Percentiles rank a stretch among this genome's conserved stretches.
Conservation (phyloP, 1,140 invertebrate species). For the Octopus bimaculoides region DNA sequence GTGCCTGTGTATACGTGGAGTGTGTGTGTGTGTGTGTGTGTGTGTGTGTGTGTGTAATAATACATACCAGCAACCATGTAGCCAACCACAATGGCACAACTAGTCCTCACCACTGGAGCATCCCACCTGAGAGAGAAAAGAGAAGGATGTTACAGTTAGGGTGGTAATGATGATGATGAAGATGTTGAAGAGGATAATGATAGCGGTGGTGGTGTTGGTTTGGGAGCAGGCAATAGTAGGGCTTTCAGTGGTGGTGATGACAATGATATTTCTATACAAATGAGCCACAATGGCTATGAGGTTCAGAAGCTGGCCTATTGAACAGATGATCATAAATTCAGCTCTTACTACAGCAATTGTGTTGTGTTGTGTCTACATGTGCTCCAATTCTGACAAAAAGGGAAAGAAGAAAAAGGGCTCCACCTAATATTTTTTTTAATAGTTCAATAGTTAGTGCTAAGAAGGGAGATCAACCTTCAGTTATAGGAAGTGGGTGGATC, state of each 20-base stretch:
- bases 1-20: no score
- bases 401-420: no score
- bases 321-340: no score
- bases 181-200: neutral
- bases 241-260: neutral
- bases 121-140: constrained; percentile 37
- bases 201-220: neutral
- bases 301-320: neutral
- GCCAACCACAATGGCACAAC: constrained; percentile 48
- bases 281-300: neutral
- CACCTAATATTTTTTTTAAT: no score
- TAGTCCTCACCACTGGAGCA: constrained; percentile 38
- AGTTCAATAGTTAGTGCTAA: no score
- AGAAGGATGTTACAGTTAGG: neutral
- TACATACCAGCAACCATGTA: constrained; percentile 47
- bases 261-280: neutral
- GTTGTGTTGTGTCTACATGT: no score
- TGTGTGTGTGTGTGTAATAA: no score
- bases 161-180: neutral
- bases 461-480: no score
- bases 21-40: no score
- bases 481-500: no score
- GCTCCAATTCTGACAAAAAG: no score
- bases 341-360: no score
- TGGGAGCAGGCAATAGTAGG: neutral